Percentiles rank a stretch among this genome's conserved stretches.
Evolutionary conservation across 2,888 invertebrate genomes (phyloP).

Genomic region (Leptinotarsa juncta): DNA sequence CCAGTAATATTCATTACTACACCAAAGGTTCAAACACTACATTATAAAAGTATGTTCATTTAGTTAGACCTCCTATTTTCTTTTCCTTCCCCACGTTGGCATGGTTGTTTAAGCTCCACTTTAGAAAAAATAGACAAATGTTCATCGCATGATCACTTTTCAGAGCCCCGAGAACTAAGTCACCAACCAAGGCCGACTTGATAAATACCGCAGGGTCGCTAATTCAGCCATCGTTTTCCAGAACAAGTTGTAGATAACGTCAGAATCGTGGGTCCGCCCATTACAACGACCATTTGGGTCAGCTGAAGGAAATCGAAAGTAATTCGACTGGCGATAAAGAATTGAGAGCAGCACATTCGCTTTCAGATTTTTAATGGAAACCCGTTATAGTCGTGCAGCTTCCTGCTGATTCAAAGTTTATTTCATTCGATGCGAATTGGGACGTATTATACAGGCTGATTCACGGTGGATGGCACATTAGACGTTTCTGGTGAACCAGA

Average conservation of each 20-base stretch:
- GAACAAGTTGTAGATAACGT: slow-evolving; percentile 9
- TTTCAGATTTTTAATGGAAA: slow-evolving; percentile 18
- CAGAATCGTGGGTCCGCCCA: not conserved
- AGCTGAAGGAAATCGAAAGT: slow-evolving; percentile 22
- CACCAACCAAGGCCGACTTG: not conserved
- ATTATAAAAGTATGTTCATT: no score
- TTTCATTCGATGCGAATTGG: not conserved
- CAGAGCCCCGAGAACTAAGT: not conserved
- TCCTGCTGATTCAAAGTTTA: not conserved
- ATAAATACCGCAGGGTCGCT: not conserved
- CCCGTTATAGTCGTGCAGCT: slow-evolving; percentile 7
- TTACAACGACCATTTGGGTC: slow-evolving; percentile 15
- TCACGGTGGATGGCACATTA: no score
- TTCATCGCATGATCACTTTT: not conserved
- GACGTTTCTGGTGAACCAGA: no score
- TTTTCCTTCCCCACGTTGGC: no score
- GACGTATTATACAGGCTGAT: not conserved
- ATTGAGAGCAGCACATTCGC: slow-evolving; percentile 25
- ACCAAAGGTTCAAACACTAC: no score
- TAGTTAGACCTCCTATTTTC: no score
- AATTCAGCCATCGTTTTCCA: not conserved
- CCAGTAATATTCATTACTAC: no score
- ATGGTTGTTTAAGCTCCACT: no score
- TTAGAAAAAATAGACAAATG: no score
- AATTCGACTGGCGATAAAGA: slow-evolving; percentile 7